Conservation (phyloP, 2,113 vertebrate species). For the Peucedramus taeniatus region DNA sequence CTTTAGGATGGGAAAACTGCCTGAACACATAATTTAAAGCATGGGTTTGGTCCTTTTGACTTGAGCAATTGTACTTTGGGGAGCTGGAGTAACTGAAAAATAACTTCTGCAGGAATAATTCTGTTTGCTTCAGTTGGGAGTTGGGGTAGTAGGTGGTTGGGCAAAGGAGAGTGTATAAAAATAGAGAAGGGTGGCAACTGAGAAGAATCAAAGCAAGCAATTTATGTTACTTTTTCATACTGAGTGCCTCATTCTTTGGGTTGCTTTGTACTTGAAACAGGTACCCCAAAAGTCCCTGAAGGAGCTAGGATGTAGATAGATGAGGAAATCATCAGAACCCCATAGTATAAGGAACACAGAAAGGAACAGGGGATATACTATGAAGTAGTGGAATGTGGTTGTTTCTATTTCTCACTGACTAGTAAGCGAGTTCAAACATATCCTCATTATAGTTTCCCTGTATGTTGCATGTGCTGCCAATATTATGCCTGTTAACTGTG, state of each 20-base stretch:
- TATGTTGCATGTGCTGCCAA: slow-evolving; percentile 3
- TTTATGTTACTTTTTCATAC: background rate
- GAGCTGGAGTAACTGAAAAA: background rate
- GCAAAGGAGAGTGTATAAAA: background rate
- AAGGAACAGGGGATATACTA: slow-evolving; percentile 12
- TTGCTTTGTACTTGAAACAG: background rate
- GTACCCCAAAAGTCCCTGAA: background rate
- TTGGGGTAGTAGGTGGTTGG: background rate
- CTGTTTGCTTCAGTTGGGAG: background rate
- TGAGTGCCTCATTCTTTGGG: background rate
- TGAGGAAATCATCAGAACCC: background rate
- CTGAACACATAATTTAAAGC: background rate
- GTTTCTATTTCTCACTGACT: slow-evolving; percentile 41
- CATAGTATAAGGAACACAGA: background rate
- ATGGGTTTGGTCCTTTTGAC: background rate
- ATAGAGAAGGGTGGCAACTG: background rate
- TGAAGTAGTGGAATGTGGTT: slow-evolving; percentile 46
- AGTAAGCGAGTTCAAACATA: slow-evolving; percentile 47
- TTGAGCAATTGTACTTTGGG: background rate
- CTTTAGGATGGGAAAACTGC: background rate
- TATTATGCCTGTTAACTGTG: slow-evolving; percentile 39
- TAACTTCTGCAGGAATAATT: background rate
- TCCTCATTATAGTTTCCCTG: slow-evolving; percentile 20
- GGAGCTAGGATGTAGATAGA: background rate
- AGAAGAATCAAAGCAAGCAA: background rate